Percentiles rank a stretch among this genome's conserved stretches.
Conservation (phyloP, 2,797 vertebrate genomes). For the Sebastiscus albofasciatus region DNA sequence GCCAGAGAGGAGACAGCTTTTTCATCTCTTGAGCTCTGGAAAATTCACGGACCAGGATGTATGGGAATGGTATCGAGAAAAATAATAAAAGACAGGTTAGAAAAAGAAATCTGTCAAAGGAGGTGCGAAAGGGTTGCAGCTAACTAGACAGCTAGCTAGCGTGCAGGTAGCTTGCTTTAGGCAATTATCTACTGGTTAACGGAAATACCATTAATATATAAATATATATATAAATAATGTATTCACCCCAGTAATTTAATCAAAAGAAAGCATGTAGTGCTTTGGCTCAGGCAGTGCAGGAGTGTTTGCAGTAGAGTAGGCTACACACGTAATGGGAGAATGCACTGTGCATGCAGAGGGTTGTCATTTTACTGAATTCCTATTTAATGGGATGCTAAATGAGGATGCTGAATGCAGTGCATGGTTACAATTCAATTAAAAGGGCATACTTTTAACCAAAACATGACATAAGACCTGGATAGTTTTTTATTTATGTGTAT, state of each 20-base stretch:
- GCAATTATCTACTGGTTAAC: not conserved
- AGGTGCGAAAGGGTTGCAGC: too few species aligned
- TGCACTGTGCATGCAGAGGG: not conserved
- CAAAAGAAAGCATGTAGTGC: not conserved
- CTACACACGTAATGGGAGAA: not conserved
- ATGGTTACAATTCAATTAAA: not conserved
- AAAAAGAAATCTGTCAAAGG: slow-evolving; percentile 8
- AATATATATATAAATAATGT: not conserved
- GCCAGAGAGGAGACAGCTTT: not conserved
- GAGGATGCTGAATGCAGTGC: not conserved
- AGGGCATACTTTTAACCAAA: not conserved
- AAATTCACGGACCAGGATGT: not conserved
- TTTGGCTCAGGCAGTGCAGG: not conserved
- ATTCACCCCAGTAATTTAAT: not conserved
- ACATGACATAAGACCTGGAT: not conserved
- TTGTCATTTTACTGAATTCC: not conserved
- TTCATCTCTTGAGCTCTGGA: slow-evolving; percentile 16
- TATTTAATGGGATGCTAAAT: not conserved
- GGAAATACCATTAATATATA: not conserved
- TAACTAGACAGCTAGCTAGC: too few species aligned
- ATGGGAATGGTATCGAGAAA: slow-evolving; percentile 47
- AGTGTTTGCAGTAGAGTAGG: not conserved
- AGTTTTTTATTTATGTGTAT: not conserved
- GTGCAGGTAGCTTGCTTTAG: not conserved
- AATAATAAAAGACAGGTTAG: slow-evolving; percentile 12